Conservation (phyloP, 2,797 vertebrate species). For the Acanthurus lineatus region DNA sequence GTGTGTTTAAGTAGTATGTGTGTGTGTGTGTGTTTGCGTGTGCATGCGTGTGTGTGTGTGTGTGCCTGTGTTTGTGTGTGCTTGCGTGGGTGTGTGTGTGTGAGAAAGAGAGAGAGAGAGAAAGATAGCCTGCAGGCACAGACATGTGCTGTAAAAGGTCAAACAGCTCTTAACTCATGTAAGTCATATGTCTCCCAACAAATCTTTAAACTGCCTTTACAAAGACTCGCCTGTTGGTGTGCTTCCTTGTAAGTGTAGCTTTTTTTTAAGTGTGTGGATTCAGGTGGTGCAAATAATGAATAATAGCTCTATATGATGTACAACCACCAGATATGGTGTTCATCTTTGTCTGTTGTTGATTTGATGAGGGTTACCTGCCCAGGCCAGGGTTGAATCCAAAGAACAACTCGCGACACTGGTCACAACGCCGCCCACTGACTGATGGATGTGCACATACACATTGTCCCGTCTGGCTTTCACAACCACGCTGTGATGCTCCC, state of each 20-base stretch:
- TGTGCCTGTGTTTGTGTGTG: constrained; percentile 16
- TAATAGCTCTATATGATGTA: constrained; percentile 28
- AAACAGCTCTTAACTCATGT: constrained; percentile 82
- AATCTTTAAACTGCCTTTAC: constrained; percentile 77
- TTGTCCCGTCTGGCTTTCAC: constrained; percentile 86
- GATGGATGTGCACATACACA: constrained; percentile 88
- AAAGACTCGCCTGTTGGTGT: constrained; percentile 62
- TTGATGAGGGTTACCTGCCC: constrained; percentile 82
- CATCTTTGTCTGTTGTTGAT: not conserved
- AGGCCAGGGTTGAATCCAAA: constrained; percentile 90
- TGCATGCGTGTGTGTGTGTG: constrained; percentile 14
- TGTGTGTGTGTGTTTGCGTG: constrained; percentile 21
- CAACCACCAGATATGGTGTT: not conserved
- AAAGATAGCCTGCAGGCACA: constrained; percentile 67
- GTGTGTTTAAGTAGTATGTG: constrained; percentile 33
- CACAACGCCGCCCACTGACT: constrained; percentile 87
- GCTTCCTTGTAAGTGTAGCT: constrained; percentile 12
- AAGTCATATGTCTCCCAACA: constrained; percentile 70
- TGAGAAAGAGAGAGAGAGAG: too few species aligned
- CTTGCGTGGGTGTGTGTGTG: constrained; percentile 17
- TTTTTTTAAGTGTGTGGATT: constrained; percentile 7
- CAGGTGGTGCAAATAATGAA: constrained; percentile 27
- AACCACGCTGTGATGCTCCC: constrained; percentile 85
- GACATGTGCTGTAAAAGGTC: constrained; percentile 81
- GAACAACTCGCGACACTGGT: constrained; percentile 87